These are phyloP conservation scores for Cheirogaleus medius DNA, from an alignment of 2,113 vertebrate genomes.

Conservation along the genomic window DNA sequence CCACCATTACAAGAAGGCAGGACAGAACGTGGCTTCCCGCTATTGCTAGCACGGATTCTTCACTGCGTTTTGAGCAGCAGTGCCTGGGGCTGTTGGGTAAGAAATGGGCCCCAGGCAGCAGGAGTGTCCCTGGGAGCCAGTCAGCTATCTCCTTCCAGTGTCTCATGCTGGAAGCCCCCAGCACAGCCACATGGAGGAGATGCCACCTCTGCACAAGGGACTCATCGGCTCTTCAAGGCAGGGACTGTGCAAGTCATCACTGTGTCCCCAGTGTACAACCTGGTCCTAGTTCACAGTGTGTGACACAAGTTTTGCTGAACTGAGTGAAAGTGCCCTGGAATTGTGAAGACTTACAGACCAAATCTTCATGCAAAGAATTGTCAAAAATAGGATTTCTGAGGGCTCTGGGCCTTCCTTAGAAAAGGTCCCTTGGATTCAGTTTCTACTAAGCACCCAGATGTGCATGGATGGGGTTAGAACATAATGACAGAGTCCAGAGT, in stretches of 20 bases:
- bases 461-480: neutral
- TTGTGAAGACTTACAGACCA: neutral
- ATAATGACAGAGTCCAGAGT: neutral
- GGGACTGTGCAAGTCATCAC: too few species aligned
- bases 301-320: neutral
- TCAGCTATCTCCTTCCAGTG: neutral
- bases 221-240: neutral
- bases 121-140: neutral
- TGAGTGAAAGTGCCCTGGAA: neutral
- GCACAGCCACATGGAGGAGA: neutral
- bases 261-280: neutral
- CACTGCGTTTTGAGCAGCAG: neutral
- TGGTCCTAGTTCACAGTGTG: neutral
- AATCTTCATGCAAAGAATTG: neutral
- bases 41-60: too few species aligned
- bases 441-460: neutral
- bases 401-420: neutral
- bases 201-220: neutral
- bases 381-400: neutral
- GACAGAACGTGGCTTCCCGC: fast-evolving
- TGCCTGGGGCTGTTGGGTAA: neutral
- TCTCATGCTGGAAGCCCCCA: too few species aligned
- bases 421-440: neutral
- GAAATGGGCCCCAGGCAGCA: neutral
- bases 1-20: neutral